Conservation (phyloP, 2,888 invertebrate genomes). For the Panzeria rudis region DNA sequence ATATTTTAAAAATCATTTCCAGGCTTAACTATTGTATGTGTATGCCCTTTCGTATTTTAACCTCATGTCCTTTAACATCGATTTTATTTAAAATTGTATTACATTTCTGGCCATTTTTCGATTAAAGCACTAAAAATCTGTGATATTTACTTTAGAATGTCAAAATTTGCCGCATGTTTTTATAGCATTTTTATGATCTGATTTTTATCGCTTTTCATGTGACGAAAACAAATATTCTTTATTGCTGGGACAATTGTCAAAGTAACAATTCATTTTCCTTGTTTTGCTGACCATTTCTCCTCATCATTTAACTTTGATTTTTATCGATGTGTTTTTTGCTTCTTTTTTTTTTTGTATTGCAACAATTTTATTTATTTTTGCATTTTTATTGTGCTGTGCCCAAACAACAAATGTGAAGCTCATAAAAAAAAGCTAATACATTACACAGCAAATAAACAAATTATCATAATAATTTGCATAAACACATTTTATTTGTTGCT, state of each 20-base stretch:
- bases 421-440: constrained; percentile 64
- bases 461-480: constrained; percentile 66
- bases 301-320: constrained; percentile 29
- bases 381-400: constrained; percentile 21
- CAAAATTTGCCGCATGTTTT: constrained; percentile 2
- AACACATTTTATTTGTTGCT: constrained; percentile 51
- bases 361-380: constrained; percentile 8
- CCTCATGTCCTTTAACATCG: neutral
- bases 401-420: constrained; percentile 48
- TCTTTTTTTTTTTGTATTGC: neutral
- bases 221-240: constrained; percentile 14
- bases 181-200: neutral
- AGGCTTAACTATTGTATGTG: neutral
- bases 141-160: neutral
- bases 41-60: neutral
- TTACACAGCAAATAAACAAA: constrained; percentile 67
- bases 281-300: neutral
- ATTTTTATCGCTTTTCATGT: constrained; percentile 13
- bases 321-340: constrained; percentile 30
- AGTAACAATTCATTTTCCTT: constrained; percentile 30
- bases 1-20: neutral
- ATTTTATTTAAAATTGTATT: constrained; percentile 11
- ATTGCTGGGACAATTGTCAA: constrained; percentile 27
- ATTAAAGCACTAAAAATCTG: neutral
- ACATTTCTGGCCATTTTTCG: neutral